Base-by-base conservation (phyloP, 35 echinoderm and acorn worm species). In the Stichopus chloronotus region DNA sequence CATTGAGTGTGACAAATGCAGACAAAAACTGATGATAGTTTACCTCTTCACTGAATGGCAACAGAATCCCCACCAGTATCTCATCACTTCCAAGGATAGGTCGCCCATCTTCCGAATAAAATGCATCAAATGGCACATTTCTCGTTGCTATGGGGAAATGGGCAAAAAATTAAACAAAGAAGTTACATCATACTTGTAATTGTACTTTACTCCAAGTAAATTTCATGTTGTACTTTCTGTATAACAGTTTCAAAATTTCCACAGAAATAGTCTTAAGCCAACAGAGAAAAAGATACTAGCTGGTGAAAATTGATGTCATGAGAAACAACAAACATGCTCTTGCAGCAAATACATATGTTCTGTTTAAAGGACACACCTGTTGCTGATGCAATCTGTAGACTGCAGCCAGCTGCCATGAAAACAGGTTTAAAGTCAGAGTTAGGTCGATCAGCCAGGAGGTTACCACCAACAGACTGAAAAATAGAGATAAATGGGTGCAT, bases 381-480 rank as follows among this genome's bases (percentile, higher is more conserved):
- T 14, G 21, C 53, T 19, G 87, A 71, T 5, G 30, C 52, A 72
- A 89, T 72, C 17, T 30, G 4, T 20, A 89, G 10, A 52, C 24
- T 63, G 87, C 87, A 89, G 43, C 60, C 60, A 52, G 57, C 87
- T 19, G 61, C 87, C 87, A 89, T 71, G 24, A 89, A 60, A 54
- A 63, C 17, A 19, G 12, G 30, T 89, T 72, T 65, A 5, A 89
- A 9, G 19, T 89, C 87, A 24, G 87, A 89, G 87, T 65, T 24
- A 9, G 86, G 57, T 19, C 59, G 6, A 89, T 59, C 60, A n/a
- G 57, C 16, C 57, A 89, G 54, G 52, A 89, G 20, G 20, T 89
- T 89, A 6, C 87, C 87, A 43, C 87, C 87, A 55, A 89, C 22
- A 58, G 87, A 89, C 87, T 89, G 87, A 43, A 88, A 88, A 68